Conservation (phyloP, 2,797 vertebrate genomes). For the Thunnus albacares region DNA sequence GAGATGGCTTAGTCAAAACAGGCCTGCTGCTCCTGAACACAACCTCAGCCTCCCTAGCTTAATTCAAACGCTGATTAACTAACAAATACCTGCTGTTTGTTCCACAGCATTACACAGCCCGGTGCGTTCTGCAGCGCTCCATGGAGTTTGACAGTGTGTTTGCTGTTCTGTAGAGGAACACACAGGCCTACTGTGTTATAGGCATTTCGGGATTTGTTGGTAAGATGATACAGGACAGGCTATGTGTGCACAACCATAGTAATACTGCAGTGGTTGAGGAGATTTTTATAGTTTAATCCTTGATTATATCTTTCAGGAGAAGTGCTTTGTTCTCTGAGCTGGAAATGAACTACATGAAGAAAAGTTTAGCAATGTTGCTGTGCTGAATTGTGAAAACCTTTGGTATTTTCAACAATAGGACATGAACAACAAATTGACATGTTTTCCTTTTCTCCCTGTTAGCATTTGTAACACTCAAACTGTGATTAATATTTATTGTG, state of each 20-base stretch:
- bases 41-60: slow-evolving; percentile 64
- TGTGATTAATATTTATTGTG: slow-evolving; percentile 38
- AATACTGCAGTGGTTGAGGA: slow-evolving; percentile 20
- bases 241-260: slow-evolving; percentile 23
- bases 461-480: slow-evolving; percentile 20
- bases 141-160: slow-evolving; percentile 73
- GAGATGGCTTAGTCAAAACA: slow-evolving; percentile 88
- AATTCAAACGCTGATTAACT: slow-evolving; percentile 84
- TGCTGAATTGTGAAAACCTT: slow-evolving; percentile 19
- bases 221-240: slow-evolving; percentile 62
- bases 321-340: slow-evolving; percentile 11
- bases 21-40: slow-evolving; percentile 75
- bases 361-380: slow-evolving; percentile 1
- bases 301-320: slow-evolving; percentile 1
- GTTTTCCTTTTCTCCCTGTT: slow-evolving; percentile 26
- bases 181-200: slow-evolving; percentile 62
- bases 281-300: slow-evolving; percentile 39
- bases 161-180: slow-evolving; percentile 55
- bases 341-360: slow-evolving; percentile 13
- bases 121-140: slow-evolving; percentile 44
- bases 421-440: slow-evolving; percentile 18
- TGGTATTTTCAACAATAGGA: slow-evolving; percentile 7
- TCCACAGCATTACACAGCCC: slow-evolving; percentile 69
- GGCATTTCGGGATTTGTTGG: slow-evolving; percentile 51
- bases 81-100: slow-evolving; percentile 88